These are phyloP conservation scores for Pelodytes ibericus DNA, from an alignment of 2,797 vertebrate species.

Conservation along the genomic window DNA sequence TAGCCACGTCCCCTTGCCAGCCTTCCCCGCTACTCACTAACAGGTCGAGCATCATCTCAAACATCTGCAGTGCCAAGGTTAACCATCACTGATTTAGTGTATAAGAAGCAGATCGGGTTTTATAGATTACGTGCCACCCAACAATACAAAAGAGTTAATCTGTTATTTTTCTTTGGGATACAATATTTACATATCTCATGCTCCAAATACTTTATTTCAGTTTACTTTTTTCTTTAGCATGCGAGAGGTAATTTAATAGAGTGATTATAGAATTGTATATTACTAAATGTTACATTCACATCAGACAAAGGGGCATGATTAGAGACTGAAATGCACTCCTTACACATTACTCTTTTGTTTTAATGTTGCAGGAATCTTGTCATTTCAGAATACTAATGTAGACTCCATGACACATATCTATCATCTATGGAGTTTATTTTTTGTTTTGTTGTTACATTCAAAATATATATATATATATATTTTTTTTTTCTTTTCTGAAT, in stretches of 20 bases:
- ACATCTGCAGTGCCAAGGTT: too few relatives aligned
- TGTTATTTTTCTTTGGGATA: background rate
- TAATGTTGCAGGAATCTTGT: conserved; percentile 82
- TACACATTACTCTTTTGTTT: conserved; percentile 83
- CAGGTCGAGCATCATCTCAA: too few relatives aligned
- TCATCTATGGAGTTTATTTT: background rate
- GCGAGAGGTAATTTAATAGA: conserved; percentile 72
- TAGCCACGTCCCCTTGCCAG: too few relatives aligned
- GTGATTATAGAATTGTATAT: conserved; percentile 81
- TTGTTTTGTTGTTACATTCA: too few relatives aligned
- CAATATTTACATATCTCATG: conserved; percentile 41
- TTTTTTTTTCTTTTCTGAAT: background rate
- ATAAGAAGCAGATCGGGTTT: too few relatives aligned
- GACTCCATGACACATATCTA: conserved; percentile 62
- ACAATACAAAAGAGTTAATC: background rate
- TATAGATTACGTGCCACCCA: too few relatives aligned
- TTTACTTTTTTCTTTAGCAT: conserved; percentile 73
- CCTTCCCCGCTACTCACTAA: too few relatives aligned
- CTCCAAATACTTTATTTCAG: conserved; percentile 74
- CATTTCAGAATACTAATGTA: conserved; percentile 81
- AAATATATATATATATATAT: too few relatives aligned
- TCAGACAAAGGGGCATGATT: conserved; percentile 85
- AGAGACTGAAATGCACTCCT: conserved; percentile 85
- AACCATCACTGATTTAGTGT: too few relatives aligned
- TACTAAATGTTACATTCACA: conserved; percentile 78